These are phyloP conservation scores for Cottoperca gobio DNA, from an alignment of 2,797 vertebrate genomes.

Conservation along the genomic window DNA sequence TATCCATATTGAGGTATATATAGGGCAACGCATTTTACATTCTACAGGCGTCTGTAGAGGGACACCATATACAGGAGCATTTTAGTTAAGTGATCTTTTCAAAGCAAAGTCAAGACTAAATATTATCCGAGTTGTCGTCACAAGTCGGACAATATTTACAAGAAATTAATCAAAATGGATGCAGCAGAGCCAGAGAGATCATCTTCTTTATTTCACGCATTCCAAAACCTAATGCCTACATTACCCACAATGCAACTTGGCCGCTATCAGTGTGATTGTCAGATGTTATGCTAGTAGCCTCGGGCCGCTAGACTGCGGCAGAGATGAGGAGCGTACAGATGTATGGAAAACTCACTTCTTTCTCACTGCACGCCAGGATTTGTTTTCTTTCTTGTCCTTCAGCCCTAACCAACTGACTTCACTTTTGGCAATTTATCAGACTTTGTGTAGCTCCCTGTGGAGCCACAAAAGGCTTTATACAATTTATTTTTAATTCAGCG, in stretches of 20 bases:
- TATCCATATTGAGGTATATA: too few relatives aligned
- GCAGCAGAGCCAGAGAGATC: neutral
- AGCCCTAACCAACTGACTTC: neutral
- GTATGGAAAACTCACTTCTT: neutral
- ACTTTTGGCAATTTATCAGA: neutral
- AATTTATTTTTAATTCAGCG: too few relatives aligned
- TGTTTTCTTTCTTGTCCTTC: neutral
- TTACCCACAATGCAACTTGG: conserved; percentile 8
- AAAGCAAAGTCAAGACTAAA: neutral
- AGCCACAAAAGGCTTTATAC: too few relatives aligned
- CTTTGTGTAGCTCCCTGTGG: too few relatives aligned
- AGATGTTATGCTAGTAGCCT: neutral
- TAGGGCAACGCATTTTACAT: too few relatives aligned
- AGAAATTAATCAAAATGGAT: neutral
- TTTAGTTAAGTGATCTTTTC: neutral
- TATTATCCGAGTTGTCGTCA: neutral
- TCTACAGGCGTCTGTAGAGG: neutral
- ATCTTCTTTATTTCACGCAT: neutral
- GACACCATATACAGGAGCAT: neutral
- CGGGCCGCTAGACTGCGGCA: neutral
- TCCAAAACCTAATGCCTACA: too few relatives aligned
- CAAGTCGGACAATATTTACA: neutral
- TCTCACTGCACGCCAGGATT: neutral
- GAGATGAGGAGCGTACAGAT: neutral
- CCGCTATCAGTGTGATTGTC: neutral